These are phyloP conservation scores for Pollenia amentaria DNA, from an alignment of 2,888 invertebrate genomes.

Conservation along the genomic window DNA sequence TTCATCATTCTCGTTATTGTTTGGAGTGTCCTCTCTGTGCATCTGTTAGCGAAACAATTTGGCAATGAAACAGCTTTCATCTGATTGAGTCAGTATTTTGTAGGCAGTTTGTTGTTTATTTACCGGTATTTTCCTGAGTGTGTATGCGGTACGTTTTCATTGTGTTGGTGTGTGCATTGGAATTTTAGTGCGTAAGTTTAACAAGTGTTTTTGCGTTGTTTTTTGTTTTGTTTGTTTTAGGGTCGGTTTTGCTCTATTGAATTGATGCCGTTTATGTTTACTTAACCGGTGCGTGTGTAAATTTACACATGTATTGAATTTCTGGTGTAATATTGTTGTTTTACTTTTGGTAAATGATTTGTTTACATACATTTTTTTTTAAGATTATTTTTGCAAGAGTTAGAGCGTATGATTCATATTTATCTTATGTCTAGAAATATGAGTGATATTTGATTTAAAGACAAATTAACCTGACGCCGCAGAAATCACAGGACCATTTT, in stretches of 20 bases:
- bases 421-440: constrained; percentile 1
- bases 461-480: neutral
- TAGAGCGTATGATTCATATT: constrained; percentile 43
- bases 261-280: constrained; percentile 30
- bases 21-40: constrained; percentile 5
- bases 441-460: constrained; percentile 26
- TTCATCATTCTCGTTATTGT: constrained; percentile 12
- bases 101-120: constrained; percentile 10
- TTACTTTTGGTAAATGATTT: constrained; percentile 12
- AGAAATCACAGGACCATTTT: too few species aligned
- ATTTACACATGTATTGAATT: neutral
- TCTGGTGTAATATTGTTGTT: neutral
- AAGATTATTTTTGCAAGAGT: neutral
- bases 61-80: constrained; percentile 41
- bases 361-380: constrained; percentile 39
- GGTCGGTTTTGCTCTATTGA: constrained; percentile 50
- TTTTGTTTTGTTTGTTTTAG: constrained; percentile 15
- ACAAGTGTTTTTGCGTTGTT: constrained; percentile 66
- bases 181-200: constrained; percentile 68
- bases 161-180: neutral
- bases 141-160: neutral
- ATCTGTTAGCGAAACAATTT: constrained; percentile 30
- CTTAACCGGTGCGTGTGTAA: neutral
- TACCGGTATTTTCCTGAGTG: constrained; percentile 27
- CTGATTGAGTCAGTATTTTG: neutral